Evolutionary conservation across 2,797 vertebrate genomes (phyloP).

Genomic region (Anas bernieri): DNA sequence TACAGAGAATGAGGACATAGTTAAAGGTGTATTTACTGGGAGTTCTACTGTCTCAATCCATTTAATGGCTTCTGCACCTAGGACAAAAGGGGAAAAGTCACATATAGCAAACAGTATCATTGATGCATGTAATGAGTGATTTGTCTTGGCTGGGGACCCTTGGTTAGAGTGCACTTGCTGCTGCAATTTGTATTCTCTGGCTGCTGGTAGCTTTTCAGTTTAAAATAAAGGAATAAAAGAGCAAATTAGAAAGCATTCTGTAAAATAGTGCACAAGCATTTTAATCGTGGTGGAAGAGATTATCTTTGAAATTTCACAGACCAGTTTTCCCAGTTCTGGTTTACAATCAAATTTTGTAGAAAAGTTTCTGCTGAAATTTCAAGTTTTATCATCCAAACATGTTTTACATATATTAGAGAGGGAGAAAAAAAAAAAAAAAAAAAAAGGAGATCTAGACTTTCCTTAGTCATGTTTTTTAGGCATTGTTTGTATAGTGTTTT

Average conservation of each 20-base stretch:
- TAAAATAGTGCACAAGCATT: background rate
- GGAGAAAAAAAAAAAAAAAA: background rate
- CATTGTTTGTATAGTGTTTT: background rate
- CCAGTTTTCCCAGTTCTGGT: background rate
- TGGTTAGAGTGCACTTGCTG: conserved; percentile 29
- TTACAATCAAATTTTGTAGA: background rate
- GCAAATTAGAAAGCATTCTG: background rate
- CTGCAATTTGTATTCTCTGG: conserved; percentile 46
- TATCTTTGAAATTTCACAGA: background rate
- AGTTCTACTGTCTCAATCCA: conserved; percentile 15
- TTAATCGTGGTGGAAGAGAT: background rate
- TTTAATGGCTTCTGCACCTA: conserved; percentile 46
- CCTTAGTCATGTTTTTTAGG: too few species aligned
- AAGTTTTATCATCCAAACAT: background rate
- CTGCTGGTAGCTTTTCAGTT: conserved; percentile 11
- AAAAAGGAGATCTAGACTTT: background rate
- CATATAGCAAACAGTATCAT: conserved; percentile 21
- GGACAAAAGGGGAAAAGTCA: conserved; percentile 60
- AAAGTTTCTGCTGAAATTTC: background rate
- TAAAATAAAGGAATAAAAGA: conserved; percentile 41
- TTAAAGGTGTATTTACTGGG: conserved; percentile 21
- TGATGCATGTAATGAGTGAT: conserved; percentile 65
- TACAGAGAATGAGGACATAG: background rate
- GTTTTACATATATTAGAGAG: background rate
- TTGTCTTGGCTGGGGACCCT: conserved; percentile 45